Evolutionary conservation across 1,140 invertebrate genomes (phyloP).

Genomic region (Drosophila willistoni): DNA sequence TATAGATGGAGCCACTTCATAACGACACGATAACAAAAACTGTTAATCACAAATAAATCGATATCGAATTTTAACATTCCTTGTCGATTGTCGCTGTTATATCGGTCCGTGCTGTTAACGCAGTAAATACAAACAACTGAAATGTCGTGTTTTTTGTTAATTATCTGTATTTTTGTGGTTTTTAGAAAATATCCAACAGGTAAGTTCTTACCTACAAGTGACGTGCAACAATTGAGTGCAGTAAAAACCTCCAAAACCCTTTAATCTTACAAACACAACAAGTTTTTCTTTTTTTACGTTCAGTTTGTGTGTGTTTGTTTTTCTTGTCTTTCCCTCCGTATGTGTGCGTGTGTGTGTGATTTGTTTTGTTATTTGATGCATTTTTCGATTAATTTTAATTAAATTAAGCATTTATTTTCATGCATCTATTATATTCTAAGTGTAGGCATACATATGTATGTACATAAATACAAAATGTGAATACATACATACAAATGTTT

Average conservation of each 20-base stretch:
- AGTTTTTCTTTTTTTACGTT: neutral
- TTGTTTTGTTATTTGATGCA: slow-evolving; percentile 12
- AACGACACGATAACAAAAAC: neutral
- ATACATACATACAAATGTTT: neutral
- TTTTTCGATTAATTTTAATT: slow-evolving; percentile 8
- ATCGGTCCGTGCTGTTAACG: slow-evolving; percentile 1
- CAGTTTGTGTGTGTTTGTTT: slow-evolving; percentile 1
- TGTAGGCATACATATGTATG: neutral
- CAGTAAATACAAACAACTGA: slow-evolving; percentile 8
- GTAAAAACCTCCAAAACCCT: neutral
- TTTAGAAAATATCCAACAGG: neutral
- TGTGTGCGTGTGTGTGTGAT: neutral
- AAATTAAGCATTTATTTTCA: slow-evolving; percentile 1
- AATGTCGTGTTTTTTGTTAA: slow-evolving; percentile 3
- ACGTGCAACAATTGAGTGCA: neutral
- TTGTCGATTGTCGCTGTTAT: neutral
- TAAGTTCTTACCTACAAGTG: neutral
- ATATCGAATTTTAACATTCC: neutral
- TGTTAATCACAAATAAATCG: neutral
- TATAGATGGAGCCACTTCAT: neutral
- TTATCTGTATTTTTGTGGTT: slow-evolving; percentile 3
- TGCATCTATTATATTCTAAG: neutral
- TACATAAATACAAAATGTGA: neutral
- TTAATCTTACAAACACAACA: neutral
- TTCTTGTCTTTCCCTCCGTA: neutral